These are phyloP conservation scores for Smutsia temminckii DNA, from an alignment of 2,797 vertebrate genomes.

Conservation along the genomic window DNA sequence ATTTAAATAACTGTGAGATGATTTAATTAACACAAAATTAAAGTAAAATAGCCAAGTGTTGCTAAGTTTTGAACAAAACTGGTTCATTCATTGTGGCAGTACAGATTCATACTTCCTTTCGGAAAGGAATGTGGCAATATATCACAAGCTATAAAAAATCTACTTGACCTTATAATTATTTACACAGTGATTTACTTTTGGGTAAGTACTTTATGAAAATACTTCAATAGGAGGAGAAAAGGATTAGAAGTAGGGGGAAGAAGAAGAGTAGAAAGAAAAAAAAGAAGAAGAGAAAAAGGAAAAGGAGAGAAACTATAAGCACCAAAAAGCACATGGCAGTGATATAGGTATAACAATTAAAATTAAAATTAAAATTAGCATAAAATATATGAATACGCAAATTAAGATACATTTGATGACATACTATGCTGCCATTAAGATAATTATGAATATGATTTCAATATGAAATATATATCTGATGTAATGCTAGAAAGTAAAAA, in stretches of 20 bases:
- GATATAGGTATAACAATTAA: background rate
- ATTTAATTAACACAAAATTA: background rate
- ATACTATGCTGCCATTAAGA: background rate
- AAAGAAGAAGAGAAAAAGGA: background rate
- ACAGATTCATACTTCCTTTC: background rate
- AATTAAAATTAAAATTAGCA: background rate
- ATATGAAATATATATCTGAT: background rate
- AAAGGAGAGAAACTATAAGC: background rate
- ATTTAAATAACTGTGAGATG: background rate
- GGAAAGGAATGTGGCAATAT: background rate
- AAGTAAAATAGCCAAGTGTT: background rate
- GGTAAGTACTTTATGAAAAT: background rate
- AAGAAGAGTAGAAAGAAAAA: background rate
- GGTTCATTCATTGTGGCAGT: background rate
- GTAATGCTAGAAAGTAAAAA: background rate
- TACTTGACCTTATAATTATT: background rate
- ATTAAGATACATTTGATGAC: background rate
- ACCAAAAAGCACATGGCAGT: background rate
- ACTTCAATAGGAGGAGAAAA: background rate
- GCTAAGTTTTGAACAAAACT: background rate
- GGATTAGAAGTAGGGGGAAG: background rate
- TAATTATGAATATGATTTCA: background rate
- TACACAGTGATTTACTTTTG: background rate
- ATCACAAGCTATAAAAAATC: background rate
- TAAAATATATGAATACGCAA: background rate